Evolutionary conservation across 1,140 invertebrate genomes (phyloP), one percentile per base, ranked within the genome.

Genomic region (Bombus sylvicola): DNA sequence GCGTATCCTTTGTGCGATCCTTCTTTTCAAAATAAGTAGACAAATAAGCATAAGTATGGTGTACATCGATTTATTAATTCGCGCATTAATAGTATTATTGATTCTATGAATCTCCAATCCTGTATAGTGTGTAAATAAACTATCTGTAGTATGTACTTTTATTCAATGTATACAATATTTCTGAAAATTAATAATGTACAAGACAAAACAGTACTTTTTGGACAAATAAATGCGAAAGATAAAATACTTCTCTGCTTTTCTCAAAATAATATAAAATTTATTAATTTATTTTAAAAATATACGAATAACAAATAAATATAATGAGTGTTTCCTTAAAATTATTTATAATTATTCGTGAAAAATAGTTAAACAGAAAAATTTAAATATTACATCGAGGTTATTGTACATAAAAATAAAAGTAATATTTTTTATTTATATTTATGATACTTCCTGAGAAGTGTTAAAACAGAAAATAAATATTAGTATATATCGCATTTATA

Each of bases 61-160:
- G 41, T 80, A 85, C 53, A 69, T 85, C 43, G 31, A 80, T 82
- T 64, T 39, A 75, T 84, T 64, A 85, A 72, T 85, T 80, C 68
- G 68, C 68, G 53, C 59, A 80, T 85, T 80, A 80, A 80, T 85
- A 85, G 82, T 79, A 84, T 80, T 85, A 85, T 85, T 72, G 83
- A 85, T 85, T 85, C 83, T 59, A 85, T 85, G 83, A 85, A 85
- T 85, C 77, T 80, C 83, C 76, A 85, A 78, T 85, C 57, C 77
- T 85, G 77, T 85, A 85, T 80, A 85, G 77, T 85, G 57, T 85
- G 83, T 85, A 85, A 85, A 85, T 85, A 85, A 85, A 85, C 39
- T 84, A 71, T 37, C 53, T 80, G 41, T 85, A 85, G 68, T 53
- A 72, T 39, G 68, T 85, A 80, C 41, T 78, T 83, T 62, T 85